Percentiles rank a stretch among this genome's conserved stretches.
These are phyloP conservation scores for Camarhynchus parvulus DNA, from an alignment of 2,113 vertebrate genomes.

Conservation along the genomic window DNA sequence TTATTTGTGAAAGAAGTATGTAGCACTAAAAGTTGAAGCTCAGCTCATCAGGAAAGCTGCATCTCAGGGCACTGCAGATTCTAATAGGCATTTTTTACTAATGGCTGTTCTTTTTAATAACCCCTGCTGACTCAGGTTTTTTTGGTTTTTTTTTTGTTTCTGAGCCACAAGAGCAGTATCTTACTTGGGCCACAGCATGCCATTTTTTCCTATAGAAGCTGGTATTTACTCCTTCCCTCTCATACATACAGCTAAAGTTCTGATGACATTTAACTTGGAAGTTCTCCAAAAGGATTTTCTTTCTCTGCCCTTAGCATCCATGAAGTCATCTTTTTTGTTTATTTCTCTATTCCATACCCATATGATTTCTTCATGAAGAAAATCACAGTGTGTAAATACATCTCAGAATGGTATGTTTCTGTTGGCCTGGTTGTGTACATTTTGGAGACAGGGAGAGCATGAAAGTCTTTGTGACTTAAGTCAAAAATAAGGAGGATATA, in stretches of 20 bases:
- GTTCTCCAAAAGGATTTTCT: neutral
- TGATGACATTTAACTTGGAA: neutral
- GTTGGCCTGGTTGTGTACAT: neutral
- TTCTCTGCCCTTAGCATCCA: neutral
- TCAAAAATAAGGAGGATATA: neutral
- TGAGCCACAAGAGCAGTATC: neutral
- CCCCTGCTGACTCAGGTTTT: neutral
- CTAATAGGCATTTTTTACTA: neutral
- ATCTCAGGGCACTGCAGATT: neutral
- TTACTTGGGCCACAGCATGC: neutral
- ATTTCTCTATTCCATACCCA: neutral
- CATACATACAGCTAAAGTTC: neutral
- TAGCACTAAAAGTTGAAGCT: neutral
- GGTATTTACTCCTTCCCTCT: neutral
- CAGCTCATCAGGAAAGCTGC: neutral
- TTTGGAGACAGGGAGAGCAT: neutral
- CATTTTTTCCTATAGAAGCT: neutral
- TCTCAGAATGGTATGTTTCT: neutral
- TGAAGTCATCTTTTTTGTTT: neutral
- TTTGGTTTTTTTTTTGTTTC: neutral
- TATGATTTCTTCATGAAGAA: neutral
- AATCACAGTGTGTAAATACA: neutral
- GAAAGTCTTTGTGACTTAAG: neutral
- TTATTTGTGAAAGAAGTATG: neutral
- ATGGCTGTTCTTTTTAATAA: neutral